Evolutionary conservation across 2,113 vertebrate species (phyloP), one percentile per base, ranked within the genome.

Genomic region (Machaerirhynchus nigripectus): DNA sequence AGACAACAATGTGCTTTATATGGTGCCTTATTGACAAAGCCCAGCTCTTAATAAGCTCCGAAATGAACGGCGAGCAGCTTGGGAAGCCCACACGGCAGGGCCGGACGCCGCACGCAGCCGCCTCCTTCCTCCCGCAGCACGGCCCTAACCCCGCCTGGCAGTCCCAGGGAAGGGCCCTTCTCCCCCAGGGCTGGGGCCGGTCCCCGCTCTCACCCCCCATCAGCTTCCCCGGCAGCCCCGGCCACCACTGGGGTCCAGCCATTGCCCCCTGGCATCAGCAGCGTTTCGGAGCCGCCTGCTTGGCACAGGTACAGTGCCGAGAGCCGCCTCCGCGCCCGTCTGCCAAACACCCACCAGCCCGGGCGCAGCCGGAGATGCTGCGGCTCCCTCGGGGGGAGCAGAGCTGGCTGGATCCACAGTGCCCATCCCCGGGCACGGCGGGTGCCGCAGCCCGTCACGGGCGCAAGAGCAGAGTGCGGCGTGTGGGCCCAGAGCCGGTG

Each of bases 1-100:
- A 97, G 74, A 96, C 95, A 95, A 84, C 87, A 95, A 91, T 81
- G 94, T 59, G 87, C 95, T 87, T 92, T 94, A 89, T 79, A 49
- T 77, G 89, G 81, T 81, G 88, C 76, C 76, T 90, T 90, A 83
- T 82, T 94, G 94, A 94, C 95, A 88, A 96, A 94, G 89, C 68
- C 79, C 71, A 69, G 85, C 83, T 92, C 75, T 77, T 90, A 88
- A 93, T 88, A 93, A 93, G 79, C 95, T 94, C 71, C 18, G 16
- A 90, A 90, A 88, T 5, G 85, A 90, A n/a, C 6, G 37, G 67
- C n/a, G 1, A 95, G 89, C 18, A 11, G 63, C 76, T 94, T 64
- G 95, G 61, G 73, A 59, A 93, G 67, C 80, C 60, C 20, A 44
- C 31, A 2, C 35, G 11, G 70, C 7, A 6, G 28, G 67, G 70